These are phyloP conservation scores for Sylvia atricapilla DNA, from an alignment of 2,113 vertebrate species.

Conservation along the genomic window DNA sequence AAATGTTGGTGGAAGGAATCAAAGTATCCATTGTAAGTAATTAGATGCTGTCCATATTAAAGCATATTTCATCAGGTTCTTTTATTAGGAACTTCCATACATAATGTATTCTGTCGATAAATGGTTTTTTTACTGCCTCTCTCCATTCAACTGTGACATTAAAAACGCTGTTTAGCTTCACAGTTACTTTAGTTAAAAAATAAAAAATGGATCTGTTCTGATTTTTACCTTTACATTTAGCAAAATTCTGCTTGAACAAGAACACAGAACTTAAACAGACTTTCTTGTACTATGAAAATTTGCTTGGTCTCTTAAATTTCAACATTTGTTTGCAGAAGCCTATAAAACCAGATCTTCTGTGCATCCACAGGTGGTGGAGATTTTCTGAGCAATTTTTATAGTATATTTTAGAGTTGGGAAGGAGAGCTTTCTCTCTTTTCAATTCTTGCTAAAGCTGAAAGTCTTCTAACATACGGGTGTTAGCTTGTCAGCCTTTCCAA, in stretches of 20 bases:
- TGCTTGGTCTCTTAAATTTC: not conserved
- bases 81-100: not conserved
- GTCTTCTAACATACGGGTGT: not conserved
- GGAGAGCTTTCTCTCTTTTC: not conserved
- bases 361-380: not conserved
- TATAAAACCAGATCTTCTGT: not conserved
- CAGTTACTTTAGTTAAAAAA: not conserved
- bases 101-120: not conserved
- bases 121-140: not conserved
- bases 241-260: not conserved
- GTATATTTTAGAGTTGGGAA: not conserved
- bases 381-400: not conserved
- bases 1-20: constrained; percentile 89
- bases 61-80: not conserved
- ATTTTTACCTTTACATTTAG: not conserved
- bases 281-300: not conserved
- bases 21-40: constrained; percentile 85
- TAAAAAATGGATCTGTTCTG: not conserved
- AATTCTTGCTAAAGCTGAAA: not conserved
- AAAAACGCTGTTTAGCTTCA: not conserved
- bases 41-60: not conserved
- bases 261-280: not conserved
- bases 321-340: not conserved
- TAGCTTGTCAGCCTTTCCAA: not conserved
- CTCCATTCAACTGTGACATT: not conserved